Conservation (phyloP, 37 sponge, comb jelly and placozoan genomes). For the Hormiphora californensis region DNA sequence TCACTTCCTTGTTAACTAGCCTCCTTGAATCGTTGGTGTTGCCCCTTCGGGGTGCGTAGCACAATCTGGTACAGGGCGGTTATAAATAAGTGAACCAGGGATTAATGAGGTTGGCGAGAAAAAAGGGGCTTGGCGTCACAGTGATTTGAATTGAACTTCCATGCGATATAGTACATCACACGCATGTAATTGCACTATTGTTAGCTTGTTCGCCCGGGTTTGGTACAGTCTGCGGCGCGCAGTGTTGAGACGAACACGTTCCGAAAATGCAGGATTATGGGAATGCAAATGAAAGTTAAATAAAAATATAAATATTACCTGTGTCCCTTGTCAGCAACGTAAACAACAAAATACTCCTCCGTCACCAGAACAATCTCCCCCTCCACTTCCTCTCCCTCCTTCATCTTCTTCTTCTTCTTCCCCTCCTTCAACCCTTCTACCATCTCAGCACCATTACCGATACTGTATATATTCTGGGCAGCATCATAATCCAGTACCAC, state of each 20-base stretch:
- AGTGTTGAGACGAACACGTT: no score
- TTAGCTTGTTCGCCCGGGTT: no score
- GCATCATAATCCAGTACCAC: not conserved
- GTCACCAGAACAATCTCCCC: not conserved
- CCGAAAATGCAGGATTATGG: no score
- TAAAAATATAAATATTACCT: not conserved
- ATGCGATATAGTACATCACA: no score
- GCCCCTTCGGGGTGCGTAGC: not conserved
- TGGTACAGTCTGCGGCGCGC: no score
- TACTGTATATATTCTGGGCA: not conserved
- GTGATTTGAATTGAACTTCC: no score
- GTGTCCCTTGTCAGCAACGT: not conserved
- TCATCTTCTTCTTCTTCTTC: conserved; percentile 11
- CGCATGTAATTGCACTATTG: no score
- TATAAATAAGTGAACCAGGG: not conserved
- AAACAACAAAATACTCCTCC: conserved; percentile 8
- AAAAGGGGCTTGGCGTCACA: no score
- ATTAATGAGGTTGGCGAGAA: no score
- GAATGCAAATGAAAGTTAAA: not conserved
- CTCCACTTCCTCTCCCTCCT: conserved; percentile 8
- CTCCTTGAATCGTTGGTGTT: not conserved
- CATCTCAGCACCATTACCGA: not conserved
- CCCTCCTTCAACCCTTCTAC: not conserved
- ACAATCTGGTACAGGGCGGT: not conserved
- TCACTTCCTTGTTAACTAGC: not conserved